Conservation (phyloP, 2,888 invertebrate species). For the Antitype chi region DNA sequence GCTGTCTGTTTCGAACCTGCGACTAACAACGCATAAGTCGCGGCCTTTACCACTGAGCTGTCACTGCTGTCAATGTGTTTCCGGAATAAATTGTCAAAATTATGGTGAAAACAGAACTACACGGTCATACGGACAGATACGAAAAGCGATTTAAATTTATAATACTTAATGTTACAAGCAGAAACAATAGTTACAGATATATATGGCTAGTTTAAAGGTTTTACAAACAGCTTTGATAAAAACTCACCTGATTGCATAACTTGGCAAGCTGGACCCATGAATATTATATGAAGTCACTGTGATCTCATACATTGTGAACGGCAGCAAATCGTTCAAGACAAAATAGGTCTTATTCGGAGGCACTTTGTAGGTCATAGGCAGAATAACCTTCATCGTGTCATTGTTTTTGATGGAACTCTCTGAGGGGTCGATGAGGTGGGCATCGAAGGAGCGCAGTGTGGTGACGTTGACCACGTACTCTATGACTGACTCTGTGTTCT, state of each 20-base stretch:
- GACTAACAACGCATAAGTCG: too few species aligned
- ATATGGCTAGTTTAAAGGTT: neutral
- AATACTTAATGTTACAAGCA: too few species aligned
- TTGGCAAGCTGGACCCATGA: slow-evolving; percentile 94
- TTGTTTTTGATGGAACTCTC: slow-evolving; percentile 82
- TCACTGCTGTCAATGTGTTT: too few species aligned
- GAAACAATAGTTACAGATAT: neutral
- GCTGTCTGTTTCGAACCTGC: too few species aligned
- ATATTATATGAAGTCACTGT: slow-evolving; percentile 93
- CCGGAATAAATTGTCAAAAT: too few species aligned
- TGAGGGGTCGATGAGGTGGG: slow-evolving; percentile 87
- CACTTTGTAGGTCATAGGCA: slow-evolving; percentile 89
- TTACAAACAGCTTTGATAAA: neutral
- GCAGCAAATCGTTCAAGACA: slow-evolving; percentile 91
- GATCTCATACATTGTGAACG: slow-evolving; percentile 96
- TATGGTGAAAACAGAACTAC: too few species aligned
- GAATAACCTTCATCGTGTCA: slow-evolving; percentile 70
- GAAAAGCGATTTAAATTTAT: too few species aligned
- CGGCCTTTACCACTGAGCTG: too few species aligned
- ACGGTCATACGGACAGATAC: too few species aligned
- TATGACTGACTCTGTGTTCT: slow-evolving; percentile 92
- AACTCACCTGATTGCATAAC: slow-evolving; percentile 92
- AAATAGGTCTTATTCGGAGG: slow-evolving; percentile 91
- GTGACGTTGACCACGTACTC: slow-evolving; percentile 94
- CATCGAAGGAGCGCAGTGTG: slow-evolving; percentile 92